Evolutionary conservation across 2,113 vertebrate species (phyloP).

Genomic region (Nyctereutes procyonoides): DNA sequence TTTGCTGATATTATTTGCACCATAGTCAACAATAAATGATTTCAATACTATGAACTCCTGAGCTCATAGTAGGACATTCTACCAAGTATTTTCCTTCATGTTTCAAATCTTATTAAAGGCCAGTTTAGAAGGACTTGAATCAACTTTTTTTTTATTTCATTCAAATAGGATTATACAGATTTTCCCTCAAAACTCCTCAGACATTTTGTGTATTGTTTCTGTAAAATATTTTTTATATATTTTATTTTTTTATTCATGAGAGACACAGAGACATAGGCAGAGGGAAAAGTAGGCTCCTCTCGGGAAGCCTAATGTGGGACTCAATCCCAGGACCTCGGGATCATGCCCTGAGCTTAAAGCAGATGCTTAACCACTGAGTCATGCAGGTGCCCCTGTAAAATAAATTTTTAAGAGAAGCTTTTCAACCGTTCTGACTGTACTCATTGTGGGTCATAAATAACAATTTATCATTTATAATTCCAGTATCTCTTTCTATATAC

Average conservation of each 20-base stretch:
- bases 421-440: not conserved
- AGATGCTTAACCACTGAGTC: no score
- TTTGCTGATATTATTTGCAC: not conserved
- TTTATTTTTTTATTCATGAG: no score
- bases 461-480: not conserved
- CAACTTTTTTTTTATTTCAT: not conserved
- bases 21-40: not conserved
- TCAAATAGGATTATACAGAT: not conserved
- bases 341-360: no score
- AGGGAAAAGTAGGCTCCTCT: no score
- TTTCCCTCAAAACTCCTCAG: not conserved
- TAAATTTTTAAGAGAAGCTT: not conserved
- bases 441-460: not conserved
- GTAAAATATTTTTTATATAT: not conserved
- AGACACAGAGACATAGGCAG: no score
- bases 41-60: not conserved
- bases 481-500: not conserved
- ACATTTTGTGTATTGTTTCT: not conserved
- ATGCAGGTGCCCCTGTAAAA: not conserved
- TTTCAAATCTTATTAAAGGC: conserved; percentile 2
- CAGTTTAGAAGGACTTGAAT: not conserved
- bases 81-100: not conserved
- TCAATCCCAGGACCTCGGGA: no score
- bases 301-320: no score
- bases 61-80: not conserved